Base-by-base conservation (phyloP, 1,140 invertebrate genomes). In the Pseudomyrmex pallidus region DNA sequence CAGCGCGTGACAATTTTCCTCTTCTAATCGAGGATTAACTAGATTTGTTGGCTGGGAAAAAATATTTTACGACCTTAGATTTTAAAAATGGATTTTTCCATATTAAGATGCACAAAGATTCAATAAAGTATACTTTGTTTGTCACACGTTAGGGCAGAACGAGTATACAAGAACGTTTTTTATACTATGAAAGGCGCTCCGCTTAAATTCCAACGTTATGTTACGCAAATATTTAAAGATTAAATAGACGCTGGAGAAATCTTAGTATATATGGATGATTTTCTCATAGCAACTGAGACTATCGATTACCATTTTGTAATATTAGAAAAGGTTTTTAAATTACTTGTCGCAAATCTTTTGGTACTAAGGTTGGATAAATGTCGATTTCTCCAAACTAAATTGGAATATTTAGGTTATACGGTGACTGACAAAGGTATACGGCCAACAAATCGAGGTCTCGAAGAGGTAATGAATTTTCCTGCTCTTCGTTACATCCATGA, bases 1-100 rank as follows among this genome's bases (percentile, higher is more conserved):
- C 77, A 2, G 9, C 5, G 0, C 64, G 66, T 4, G 63, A 78
- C 22, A 44, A 80, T 70, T 80, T 80, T 17, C 56, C 66, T 1
- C 12, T 70, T 0, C 66, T 83, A 20, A 73, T 92, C 0, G 66
- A 80, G 8, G 77, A 80, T 3, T 17, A 70, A 13, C 15, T 80
- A 3, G 9, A 80, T 35, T 57, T 80, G 25, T 35, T 70, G 1
- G 54, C 12, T 0, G 66, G 20, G 1, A 68, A 74, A 9, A 63
- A 74, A 62, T 62, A 74, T 20, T 74, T 74, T 50, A 74, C 59
- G 2, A 50, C 73, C 0, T 1, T 63, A 0, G 59, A 74, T 52
- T 4, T 62, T 0, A 62, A 74, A 12, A 46, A 74, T 44, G 59
- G 57, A 1, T 78, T 78, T 25, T 78, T 50, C 9, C 63, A 84